Conservation (phyloP, 2,888 invertebrate genomes). For the Cerastis rubricosa region DNA sequence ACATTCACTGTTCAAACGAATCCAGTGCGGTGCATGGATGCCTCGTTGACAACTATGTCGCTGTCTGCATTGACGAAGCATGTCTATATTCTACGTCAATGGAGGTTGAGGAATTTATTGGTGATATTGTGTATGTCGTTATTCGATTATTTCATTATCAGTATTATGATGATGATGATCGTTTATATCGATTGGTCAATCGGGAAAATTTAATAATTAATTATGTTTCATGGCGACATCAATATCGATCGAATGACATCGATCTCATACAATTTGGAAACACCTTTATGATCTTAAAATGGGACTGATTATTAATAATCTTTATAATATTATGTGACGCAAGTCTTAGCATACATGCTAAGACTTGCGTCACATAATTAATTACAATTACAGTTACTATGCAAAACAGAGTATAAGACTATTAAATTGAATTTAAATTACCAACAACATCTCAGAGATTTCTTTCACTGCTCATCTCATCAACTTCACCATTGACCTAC, state of each 20-base stretch:
- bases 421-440: background rate
- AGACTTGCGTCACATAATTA: no score
- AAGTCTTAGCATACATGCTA: background rate
- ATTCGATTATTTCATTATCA: no score
- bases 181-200: background rate
- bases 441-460: conserved; percentile 30
- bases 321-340: background rate
- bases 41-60: no score
- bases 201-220: background rate
- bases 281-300: background rate
- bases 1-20: background rate
- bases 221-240: background rate
- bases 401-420: background rate
- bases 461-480: background rate
- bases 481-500: background rate
- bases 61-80: background rate
- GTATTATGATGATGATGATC: no score
- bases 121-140: background rate
- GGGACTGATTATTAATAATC: background rate
- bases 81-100: background rate
- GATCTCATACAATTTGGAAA: background rate
- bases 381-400: background rate
- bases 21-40: no score
- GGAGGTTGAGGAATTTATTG: background rate
- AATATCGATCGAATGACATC: background rate